A percentile compares a stretch with the other conserved stretches of the same genome.
phyloP scores from a whole-genome alignment of 1,140 invertebrate species.

The Drosophila sp. region DNA sequence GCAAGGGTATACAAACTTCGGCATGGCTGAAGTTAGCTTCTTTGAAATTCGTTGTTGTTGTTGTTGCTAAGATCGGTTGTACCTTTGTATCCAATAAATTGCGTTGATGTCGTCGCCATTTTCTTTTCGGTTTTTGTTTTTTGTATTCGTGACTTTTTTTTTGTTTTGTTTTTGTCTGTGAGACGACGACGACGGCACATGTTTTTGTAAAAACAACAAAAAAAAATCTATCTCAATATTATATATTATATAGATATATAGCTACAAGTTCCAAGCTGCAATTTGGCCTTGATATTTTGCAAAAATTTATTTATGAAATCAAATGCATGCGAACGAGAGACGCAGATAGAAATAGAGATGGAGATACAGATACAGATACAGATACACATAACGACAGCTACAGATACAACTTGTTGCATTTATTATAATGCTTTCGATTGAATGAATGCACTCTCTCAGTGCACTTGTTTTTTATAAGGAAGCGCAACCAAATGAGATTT shows the following conservation, averaged over 20 bases:
- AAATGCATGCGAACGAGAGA: conserved; percentile 63
- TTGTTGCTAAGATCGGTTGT: conserved; percentile 38
- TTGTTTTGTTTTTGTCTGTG: conserved; percentile 21
- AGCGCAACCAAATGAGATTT: conserved; percentile 2
- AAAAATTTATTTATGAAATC: conserved; percentile 81
- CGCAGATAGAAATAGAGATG: conserved; percentile 24
- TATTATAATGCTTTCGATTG: conserved; percentile 75
- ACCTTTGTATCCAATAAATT: conserved; percentile 75
- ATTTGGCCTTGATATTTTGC: conserved; percentile 78
- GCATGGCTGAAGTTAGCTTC: too few relatives aligned
- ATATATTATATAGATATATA: conserved; percentile 48
- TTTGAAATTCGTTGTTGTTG: conserved; percentile 41
- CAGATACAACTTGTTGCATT: conserved; percentile 80
- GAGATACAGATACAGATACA: conserved; percentile 45
- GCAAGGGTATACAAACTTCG: too few relatives aligned
- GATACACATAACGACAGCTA: conserved; percentile 38
- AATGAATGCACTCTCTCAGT: conserved; percentile 59
- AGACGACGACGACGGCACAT: conserved; percentile 26
- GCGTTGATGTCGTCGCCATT: conserved; percentile 46
- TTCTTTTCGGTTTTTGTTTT: conserved; percentile 32
- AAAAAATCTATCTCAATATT: conserved; percentile 2
- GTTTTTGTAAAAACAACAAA: neutral
- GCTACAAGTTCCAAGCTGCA: conserved; percentile 75
- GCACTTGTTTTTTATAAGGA: conserved; percentile 8
- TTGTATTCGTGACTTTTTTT: conserved; percentile 33